Evolutionary conservation across 2,113 vertebrate species (phyloP), one percentile per base, ranked within the genome.

Genomic region (Chitala chitala): DNA sequence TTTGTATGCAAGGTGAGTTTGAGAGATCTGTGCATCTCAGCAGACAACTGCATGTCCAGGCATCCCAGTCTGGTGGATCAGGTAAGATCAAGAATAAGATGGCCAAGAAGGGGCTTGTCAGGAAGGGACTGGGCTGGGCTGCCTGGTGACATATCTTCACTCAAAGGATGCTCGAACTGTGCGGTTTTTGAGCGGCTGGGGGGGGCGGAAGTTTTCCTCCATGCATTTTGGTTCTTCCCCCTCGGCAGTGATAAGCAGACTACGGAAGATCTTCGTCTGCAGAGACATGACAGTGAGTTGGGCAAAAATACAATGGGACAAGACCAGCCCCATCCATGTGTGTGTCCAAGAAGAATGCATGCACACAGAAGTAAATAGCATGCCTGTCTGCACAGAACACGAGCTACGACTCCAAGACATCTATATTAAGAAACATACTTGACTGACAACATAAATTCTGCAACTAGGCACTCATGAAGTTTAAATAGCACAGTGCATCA

Each of bases 141-240:
- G n/a, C n/a, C n/a, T n/a, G n/a, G n/a, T n/a, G n/a, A n/a, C n/a
- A n/a, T n/a, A n/a, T n/a, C n/a, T 73, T 86, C 81, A 90, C 80
- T 84, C 88, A 81, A 91, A 91, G 80, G 85, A 95, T 48, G 91
- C 89, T 40, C 83, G 89, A 82, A 99, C 91, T 74, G 84, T 83
- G 36, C 97, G 92, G 53, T 74, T 86, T 74, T 94, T 94, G 73
- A 97, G 77, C 1, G 92, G 93, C 86, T 99, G 97, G 5, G 89
- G 83, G 0, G 96, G 96, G 5, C 96, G 92, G 86, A 85, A 98
- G 89, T 98, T 99, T 84, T 94, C 88, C 73, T 88, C 80, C 97
- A 99, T 99, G 61, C 10, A 81, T 73, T 89, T 90, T 0, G 88
- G 70, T 1, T 86, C 64, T 24, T 98, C 94, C 0, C 86, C 91